These are phyloP conservation scores for Apis cerana DNA, from an alignment of 1,140 invertebrate species.

Conservation along the genomic window DNA sequence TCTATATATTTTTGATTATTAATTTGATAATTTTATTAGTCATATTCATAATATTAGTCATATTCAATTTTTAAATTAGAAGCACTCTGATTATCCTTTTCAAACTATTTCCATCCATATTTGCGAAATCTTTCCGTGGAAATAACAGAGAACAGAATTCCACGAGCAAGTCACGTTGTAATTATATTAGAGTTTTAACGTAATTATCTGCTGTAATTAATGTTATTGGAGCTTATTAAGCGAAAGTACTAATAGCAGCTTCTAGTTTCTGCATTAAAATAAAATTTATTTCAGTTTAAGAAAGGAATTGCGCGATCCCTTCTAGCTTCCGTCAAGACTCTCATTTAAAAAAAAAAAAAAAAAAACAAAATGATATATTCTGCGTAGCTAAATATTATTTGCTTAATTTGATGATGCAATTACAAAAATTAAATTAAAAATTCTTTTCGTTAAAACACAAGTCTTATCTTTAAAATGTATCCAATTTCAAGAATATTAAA, in stretches of 20 bases:
- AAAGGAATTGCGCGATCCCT: not conserved
- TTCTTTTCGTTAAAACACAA: not conserved
- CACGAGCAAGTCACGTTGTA: slow-evolving; percentile 4
- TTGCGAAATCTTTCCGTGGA: not conserved
- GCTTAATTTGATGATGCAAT: not conserved
- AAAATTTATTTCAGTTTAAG: slow-evolving; percentile 22
- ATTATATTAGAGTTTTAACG: slow-evolving; percentile 28
- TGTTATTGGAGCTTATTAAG: slow-evolving; percentile 32
- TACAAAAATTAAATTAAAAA: not conserved
- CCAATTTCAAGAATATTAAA: too few species aligned
- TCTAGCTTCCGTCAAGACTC: too few species aligned
- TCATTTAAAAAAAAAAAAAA: not conserved
- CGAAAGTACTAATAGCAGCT: slow-evolving; percentile 1
- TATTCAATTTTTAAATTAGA: not conserved
- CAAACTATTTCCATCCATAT: not conserved
- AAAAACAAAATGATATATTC: not conserved
- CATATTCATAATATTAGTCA: too few species aligned
- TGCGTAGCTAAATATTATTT: not conserved
- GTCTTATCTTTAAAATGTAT: too few species aligned
- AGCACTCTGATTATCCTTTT: not conserved
- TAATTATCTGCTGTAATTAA: slow-evolving; percentile 35
- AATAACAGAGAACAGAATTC: not conserved
- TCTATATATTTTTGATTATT: too few species aligned
- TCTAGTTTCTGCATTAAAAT: slow-evolving; percentile 10
- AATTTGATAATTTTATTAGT: too few species aligned